These are phyloP conservation scores for Acrobasis consociella DNA, from an alignment of 2,888 invertebrate genomes.

Conservation along the genomic window DNA sequence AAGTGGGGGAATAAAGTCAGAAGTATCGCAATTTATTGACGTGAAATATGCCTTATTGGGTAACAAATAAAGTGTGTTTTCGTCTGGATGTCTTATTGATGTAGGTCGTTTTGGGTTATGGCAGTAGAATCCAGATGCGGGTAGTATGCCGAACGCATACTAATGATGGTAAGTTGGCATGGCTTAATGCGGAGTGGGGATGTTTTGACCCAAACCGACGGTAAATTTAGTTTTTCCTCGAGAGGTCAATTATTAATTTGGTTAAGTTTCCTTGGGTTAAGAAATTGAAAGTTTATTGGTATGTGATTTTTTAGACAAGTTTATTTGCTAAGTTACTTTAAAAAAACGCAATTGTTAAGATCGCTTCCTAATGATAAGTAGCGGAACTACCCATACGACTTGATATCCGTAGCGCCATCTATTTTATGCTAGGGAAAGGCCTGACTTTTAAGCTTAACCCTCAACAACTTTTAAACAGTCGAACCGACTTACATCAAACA, in stretches of 20 bases:
- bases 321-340: too few species aligned
- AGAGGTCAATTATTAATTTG: slow-evolving; percentile 13
- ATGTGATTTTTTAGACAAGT: too few species aligned
- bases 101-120: slow-evolving; percentile 7
- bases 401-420: too few species aligned
- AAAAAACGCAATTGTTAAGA: too few species aligned
- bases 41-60: slow-evolving; percentile 13
- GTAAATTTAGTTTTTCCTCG: neutral
- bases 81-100: slow-evolving; percentile 2
- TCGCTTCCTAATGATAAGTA: too few species aligned
- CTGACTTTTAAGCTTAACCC: too few species aligned
- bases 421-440: too few species aligned
- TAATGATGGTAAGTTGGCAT: slow-evolving; percentile 19
- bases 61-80: slow-evolving; percentile 14
- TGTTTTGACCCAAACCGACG: slow-evolving; percentile 3
- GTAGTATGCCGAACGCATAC: slow-evolving; percentile 17
- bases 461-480: too few species aligned
- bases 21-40: slow-evolving; percentile 2
- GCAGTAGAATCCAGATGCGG: slow-evolving; percentile 14
- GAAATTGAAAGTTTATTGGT: neutral
- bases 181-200: slow-evolving; percentile 16
- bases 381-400: too few species aligned
- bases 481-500: too few species aligned
- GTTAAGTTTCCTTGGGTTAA: neutral
- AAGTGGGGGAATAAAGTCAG: neutral